Conservation (phyloP, 23 tunicate genomes). For the Ascidia mentula region DNA sequence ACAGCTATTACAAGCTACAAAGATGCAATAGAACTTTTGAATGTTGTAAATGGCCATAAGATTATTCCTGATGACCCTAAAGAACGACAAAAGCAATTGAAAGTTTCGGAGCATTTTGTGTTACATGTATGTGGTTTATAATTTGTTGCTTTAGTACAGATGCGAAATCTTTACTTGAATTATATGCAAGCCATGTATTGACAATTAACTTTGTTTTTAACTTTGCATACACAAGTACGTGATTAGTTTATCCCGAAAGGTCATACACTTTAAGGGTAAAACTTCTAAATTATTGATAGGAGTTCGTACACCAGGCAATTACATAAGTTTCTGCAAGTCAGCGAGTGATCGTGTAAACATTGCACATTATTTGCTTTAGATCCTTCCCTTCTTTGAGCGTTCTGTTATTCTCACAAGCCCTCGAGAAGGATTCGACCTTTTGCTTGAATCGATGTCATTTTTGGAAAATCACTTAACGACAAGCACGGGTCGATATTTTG, state of each 20-base stretch:
- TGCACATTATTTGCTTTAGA: conserved; percentile 23
- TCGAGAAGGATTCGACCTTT: conserved; percentile 79
- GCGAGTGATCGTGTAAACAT: no score
- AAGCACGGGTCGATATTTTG: conserved; percentile 57
- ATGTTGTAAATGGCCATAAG: neutral
- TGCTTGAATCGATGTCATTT: conserved; percentile 67
- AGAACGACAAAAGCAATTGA: conserved; percentile 23
- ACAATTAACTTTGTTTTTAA: no score
- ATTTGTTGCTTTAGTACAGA: neutral
- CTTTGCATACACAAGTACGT: no score
- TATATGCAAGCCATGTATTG: no score
- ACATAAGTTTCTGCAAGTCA: no score
- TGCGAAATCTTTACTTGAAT: no score
- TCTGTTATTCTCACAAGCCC: conserved; percentile 63
- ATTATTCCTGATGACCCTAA: conserved; percentile 20
- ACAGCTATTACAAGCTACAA: conserved; percentile 17
- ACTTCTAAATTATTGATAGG: no score
- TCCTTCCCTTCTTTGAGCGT: conserved; percentile 71
- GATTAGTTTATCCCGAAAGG: no score
- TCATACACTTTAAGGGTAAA: no score
- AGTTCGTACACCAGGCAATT: no score
- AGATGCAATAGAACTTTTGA: conserved; percentile 26
- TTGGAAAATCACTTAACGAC: conserved; percentile 57
- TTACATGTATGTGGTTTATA: conserved; percentile 21
- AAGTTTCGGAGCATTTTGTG: conserved; percentile 32